These are phyloP conservation scores for Melanostoma scalare DNA, from an alignment of 2,888 invertebrate genomes.

Conservation along the genomic window DNA sequence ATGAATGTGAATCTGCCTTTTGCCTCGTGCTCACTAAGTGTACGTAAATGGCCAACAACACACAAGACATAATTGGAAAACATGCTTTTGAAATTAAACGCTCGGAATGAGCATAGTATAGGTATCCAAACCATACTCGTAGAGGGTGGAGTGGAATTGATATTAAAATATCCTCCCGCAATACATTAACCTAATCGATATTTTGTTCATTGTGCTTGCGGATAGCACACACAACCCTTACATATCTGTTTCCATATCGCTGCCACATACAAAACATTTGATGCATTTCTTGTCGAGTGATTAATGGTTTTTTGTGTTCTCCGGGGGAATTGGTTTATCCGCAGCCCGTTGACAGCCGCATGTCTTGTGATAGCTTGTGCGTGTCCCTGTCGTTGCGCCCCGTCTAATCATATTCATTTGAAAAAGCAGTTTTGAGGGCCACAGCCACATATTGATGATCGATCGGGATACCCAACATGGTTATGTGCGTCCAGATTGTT, in stretches of 20 bases:
- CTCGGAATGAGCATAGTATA: constrained; percentile 5
- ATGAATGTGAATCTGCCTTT: constrained; percentile 13
- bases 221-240: constrained; percentile 11
- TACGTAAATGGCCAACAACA: neutral
- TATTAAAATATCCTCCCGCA: constrained; percentile 60
- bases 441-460: too few relatives aligned
- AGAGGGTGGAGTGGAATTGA: constrained; percentile 22
- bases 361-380: constrained; percentile 21
- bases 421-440: too few relatives aligned
- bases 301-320: constrained; percentile 53
- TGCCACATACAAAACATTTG: constrained; percentile 34
- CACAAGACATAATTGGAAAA: constrained; percentile 17
- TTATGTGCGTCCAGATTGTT: too few relatives aligned
- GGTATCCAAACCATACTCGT: neutral
- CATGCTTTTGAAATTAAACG: constrained; percentile 43
- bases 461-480: too few relatives aligned
- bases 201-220: constrained; percentile 31
- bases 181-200: constrained; percentile 59
- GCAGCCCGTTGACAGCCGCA: constrained; percentile 51
- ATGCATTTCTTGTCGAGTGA: constrained; percentile 62
- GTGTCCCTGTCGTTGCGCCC: too few relatives aligned
- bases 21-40: neutral
- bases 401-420: too few relatives aligned
- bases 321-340: constrained; percentile 59
- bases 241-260: constrained; percentile 1